phyloP scores from a whole-genome alignment of 2,888 invertebrate species.

The Diarsia rubi region DNA sequence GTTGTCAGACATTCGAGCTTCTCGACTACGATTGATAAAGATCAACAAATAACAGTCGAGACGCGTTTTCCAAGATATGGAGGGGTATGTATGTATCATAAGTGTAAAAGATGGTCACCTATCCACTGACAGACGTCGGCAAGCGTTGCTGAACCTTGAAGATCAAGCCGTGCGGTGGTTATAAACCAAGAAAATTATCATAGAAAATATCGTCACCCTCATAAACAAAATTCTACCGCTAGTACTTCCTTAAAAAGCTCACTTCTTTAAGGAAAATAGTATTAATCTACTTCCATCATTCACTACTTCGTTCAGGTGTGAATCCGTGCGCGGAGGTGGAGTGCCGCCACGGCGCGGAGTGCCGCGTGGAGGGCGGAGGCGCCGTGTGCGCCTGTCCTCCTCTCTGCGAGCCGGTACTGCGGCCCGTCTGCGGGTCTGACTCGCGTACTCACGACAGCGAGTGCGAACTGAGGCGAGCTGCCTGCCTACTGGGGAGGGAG shows the following conservation, averaged over 20 bases:
- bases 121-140: not conserved
- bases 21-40: not conserved
- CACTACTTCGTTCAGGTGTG: conserved; percentile 89
- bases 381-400: conserved; percentile 96
- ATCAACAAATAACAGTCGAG: not conserved
- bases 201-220: not conserved
- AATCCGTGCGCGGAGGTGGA: conserved; percentile 96
- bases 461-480: conserved; percentile 94
- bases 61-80: not conserved
- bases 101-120: not conserved
- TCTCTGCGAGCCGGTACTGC: conserved; percentile 94
- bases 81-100: not conserved
- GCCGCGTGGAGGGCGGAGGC: conserved; percentile 94
- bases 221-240: not conserved
- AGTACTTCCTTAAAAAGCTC: not conserved
- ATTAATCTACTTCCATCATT: not conserved
- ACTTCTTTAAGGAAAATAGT: not conserved
- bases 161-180: not conserved
- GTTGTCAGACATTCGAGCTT: not conserved
- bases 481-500: conserved; percentile 91
- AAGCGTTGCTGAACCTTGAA: not conserved
- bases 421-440: conserved; percentile 96
- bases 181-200: not conserved
- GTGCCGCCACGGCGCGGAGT: conserved; percentile 95
- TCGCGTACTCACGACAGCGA: conserved; percentile 95